Conservation (phyloP, 2,113 vertebrate species). For the Alosa alosa region DNA sequence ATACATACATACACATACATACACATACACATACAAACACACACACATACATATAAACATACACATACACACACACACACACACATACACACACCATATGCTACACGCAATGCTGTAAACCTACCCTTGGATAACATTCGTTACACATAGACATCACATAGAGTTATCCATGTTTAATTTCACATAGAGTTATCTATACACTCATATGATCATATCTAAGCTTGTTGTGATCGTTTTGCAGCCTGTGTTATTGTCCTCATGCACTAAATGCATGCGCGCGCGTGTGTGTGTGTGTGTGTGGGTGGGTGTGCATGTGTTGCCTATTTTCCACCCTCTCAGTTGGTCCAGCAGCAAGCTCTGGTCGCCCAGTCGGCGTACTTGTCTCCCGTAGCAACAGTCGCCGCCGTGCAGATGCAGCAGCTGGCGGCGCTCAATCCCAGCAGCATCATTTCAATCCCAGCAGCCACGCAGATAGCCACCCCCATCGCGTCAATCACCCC, state of each 20-base stretch:
- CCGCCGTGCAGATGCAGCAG: conserved; percentile 92
- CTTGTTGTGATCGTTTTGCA: neutral
- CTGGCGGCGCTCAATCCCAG: conserved; percentile 89
- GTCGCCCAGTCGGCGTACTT: conserved; percentile 95
- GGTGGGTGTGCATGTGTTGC: neutral
- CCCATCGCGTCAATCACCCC: conserved; percentile 89
- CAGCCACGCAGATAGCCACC: conserved; percentile 69
- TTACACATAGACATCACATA: neutral
- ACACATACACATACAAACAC: too few relatives aligned
- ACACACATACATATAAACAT: neutral
- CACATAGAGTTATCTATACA: conserved; percentile 4
- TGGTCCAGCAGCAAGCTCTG: conserved; percentile 85
- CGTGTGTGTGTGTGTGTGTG: too few relatives aligned
- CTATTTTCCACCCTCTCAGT: neutral
- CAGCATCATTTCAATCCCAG: conserved; percentile 87
- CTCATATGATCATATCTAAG: neutral
- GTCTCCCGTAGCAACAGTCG: conserved; percentile 91
- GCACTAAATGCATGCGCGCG: too few relatives aligned
- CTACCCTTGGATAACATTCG: neutral
- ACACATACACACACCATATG: neutral
- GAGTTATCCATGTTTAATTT: too few relatives aligned
- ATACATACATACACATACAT: too few relatives aligned
- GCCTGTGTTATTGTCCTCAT: neutral
- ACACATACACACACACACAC: conserved; percentile 6
- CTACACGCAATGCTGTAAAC: neutral